A percentile compares a stretch with the other conserved stretches of the same genome.
These are phyloP conservation scores for Benitochromis conjunctus DNA, from an alignment of 2,113 vertebrate genomes.

Conservation along the genomic window DNA sequence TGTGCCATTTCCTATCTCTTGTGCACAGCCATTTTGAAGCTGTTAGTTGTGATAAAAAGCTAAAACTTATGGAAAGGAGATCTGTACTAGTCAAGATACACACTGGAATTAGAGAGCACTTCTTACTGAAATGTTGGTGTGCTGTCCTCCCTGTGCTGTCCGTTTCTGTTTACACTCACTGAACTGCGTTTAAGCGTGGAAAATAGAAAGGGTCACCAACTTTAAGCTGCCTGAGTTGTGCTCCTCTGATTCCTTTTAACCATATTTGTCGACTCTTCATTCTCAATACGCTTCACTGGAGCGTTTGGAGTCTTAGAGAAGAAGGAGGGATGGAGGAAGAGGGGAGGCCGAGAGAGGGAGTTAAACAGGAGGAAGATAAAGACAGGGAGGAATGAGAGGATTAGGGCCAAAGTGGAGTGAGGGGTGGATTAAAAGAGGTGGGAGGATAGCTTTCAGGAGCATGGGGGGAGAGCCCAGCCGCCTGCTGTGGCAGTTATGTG, in stretches of 20 bases:
- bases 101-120: not conserved
- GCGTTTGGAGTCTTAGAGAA: not conserved
- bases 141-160: not conserved
- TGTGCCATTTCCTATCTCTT: not conserved
- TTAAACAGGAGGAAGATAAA: not conserved
- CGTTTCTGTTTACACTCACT: slow-evolving; percentile 37
- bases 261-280: slow-evolving; percentile 57
- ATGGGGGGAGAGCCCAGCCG: slow-evolving; percentile 12
- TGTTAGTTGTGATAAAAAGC: not conserved
- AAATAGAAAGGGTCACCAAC: not conserved
- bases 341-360: not conserved
- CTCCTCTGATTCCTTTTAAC: slow-evolving; percentile 43
- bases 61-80: not conserved
- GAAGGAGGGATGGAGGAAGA: not conserved
- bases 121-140: not conserved
- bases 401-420: slow-evolving; percentile 4
- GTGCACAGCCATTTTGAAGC: not conserved
- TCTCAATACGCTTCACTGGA: slow-evolving; percentile 14
- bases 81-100: not conserved
- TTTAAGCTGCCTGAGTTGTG: slow-evolving; percentile 23
- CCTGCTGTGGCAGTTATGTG: slow-evolving; percentile 53
- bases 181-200: not conserved
- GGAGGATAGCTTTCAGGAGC: slow-evolving; percentile 55
- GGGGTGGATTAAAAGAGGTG: slow-evolving; percentile 24
- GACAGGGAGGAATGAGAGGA: slow-evolving; percentile 25